These are phyloP conservation scores for Eutolmus rufibarbis DNA, from an alignment of 2,888 invertebrate species.

Conservation along the genomic window DNA sequence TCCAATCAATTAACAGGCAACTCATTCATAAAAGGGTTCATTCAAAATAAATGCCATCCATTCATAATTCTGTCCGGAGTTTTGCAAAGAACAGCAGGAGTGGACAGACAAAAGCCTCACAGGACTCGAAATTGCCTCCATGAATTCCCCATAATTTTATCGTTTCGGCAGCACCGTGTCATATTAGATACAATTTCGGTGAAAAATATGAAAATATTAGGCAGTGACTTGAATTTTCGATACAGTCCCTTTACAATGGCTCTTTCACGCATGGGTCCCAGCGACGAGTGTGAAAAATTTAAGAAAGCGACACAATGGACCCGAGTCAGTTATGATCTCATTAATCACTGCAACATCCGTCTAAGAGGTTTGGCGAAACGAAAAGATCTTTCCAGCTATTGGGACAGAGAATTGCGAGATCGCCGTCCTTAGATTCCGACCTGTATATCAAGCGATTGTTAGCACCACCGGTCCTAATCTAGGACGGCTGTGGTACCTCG, in stretches of 20 bases:
- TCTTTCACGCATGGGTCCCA: background rate
- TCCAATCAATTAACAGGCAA: background rate
- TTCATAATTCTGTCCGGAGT: background rate
- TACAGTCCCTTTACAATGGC: background rate
- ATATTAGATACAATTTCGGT: constrained; percentile 7
- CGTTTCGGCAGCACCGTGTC: constrained; percentile 12
- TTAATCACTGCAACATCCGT: constrained; percentile 17
- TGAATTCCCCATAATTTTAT: background rate
- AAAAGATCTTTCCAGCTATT: background rate
- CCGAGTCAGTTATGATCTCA: constrained; percentile 16
- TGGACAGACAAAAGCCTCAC: background rate
- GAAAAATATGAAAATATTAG: constrained; percentile 17
- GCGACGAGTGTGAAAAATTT: background rate
- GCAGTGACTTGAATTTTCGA: background rate
- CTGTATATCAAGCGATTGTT: constrained; percentile 24
- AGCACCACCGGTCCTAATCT: constrained; percentile 10
- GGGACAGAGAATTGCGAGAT: background rate
- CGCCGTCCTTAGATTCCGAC: constrained; percentile 8
- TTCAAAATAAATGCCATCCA: background rate
- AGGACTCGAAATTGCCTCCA: background rate
- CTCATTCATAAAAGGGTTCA: constrained; percentile 32
- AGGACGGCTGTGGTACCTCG: constrained; percentile 1
- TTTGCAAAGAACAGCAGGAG: constrained; percentile 32
- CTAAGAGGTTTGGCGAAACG: background rate
- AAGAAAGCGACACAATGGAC: constrained; percentile 18